Conservation (phyloP, 35 echinoderm and acorn worm species). For the Heliocidaris erythrogramma region DNA sequence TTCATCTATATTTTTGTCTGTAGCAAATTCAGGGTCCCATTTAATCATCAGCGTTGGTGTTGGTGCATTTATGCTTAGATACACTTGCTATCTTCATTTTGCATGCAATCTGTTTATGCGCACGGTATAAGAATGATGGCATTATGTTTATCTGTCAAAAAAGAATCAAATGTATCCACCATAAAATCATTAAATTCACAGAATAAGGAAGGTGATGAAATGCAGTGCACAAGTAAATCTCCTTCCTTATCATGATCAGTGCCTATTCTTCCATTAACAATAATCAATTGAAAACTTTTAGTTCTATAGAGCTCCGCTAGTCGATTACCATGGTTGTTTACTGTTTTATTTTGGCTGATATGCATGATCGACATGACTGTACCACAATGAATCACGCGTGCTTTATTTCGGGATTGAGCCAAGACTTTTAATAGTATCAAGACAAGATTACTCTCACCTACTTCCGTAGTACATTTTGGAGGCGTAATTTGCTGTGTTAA, state of each 20-base stretch:
- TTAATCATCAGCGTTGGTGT: background rate
- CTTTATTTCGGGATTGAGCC: too few species aligned
- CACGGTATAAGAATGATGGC: background rate
- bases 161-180: background rate
- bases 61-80: background rate
- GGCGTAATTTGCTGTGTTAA: too few species aligned
- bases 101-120: background rate
- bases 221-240: background rate
- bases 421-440: too few species aligned
- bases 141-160: constrained; percentile 7
- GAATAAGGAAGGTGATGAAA: background rate
- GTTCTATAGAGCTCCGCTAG: background rate
- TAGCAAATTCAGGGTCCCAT: background rate
- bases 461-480: too few species aligned
- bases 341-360: background rate
- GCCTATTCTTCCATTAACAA: background rate
- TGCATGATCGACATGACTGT: too few species aligned
- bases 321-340: background rate
- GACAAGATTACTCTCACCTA: too few species aligned
- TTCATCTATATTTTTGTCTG: background rate
- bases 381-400: too few species aligned
- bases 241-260: background rate
- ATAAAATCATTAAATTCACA: background rate
- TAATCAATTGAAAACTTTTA: background rate
- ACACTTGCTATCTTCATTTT: background rate